phyloP scores from a whole-genome alignment of 2,888 invertebrate genomes.

The Trichogramma evanescens region DNA sequence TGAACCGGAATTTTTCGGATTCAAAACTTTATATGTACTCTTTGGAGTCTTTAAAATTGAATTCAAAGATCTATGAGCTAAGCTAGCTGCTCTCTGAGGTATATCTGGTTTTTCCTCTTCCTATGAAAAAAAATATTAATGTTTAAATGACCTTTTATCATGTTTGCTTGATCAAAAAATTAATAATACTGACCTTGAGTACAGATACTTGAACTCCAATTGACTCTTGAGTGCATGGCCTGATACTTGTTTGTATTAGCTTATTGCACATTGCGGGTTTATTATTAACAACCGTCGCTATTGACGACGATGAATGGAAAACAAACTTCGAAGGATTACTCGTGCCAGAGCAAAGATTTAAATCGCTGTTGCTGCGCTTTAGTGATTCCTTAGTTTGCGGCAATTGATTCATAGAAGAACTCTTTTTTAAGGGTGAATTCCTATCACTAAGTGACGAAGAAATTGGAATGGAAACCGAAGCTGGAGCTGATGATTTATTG shows the following conservation, averaged over 20 bases:
- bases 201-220: constrained; percentile 42
- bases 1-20: constrained; percentile 15
- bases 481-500: constrained; percentile 6
- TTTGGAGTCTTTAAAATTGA: constrained; percentile 37
- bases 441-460: not conserved
- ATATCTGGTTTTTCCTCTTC: constrained; percentile 36
- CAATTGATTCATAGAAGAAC: constrained; percentile 41
- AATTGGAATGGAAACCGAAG: not conserved
- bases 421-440: constrained; percentile 35
- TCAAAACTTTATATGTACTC: constrained; percentile 32
- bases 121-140: constrained; percentile 4
- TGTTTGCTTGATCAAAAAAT: not conserved
- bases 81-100: constrained; percentile 36
- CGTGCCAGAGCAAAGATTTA: constrained; percentile 36
- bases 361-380: constrained; percentile 43
- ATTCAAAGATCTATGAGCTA: constrained; percentile 29
- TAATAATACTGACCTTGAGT: constrained; percentile 20
- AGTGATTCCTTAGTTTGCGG: constrained; percentile 25
- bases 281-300: constrained; percentile 43
- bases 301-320: constrained; percentile 45
- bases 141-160: not conserved
- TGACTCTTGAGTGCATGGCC: constrained; percentile 34
- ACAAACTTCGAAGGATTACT: constrained; percentile 31
- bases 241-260: constrained; percentile 39
- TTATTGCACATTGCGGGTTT: constrained; percentile 42